Percentiles rank a stretch among this genome's conserved stretches.
Conservation (phyloP, 2,888 invertebrate species). For the Tenthredo livida region DNA sequence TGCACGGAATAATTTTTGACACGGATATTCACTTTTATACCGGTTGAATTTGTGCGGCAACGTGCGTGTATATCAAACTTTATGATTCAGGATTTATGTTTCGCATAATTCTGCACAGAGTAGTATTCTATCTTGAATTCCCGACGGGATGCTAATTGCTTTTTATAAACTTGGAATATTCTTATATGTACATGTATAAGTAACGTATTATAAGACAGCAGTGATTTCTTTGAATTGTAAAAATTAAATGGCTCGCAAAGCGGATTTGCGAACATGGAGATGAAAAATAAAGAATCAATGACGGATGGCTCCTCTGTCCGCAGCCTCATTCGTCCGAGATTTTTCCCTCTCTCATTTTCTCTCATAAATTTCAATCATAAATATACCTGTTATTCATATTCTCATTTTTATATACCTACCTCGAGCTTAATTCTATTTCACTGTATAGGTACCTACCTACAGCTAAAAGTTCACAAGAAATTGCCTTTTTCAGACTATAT, state of each 20-base stretch:
- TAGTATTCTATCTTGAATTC: not conserved
- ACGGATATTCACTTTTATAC: not conserved
- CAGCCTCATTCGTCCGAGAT: not conserved
- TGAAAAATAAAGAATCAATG: constrained; percentile 62
- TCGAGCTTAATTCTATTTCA: not conserved
- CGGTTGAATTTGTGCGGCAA: not conserved
- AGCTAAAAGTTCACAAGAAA: not conserved
- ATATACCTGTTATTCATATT: constrained; percentile 21
- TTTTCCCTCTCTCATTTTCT: constrained; percentile 22
- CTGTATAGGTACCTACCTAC: not conserved
- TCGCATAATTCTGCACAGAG: not conserved
- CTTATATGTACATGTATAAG: not conserved
- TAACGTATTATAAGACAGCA: not conserved
- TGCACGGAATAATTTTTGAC: not conserved
- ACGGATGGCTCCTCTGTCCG: constrained; percentile 53
- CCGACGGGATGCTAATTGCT: constrained; percentile 7
- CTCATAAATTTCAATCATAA: constrained; percentile 38
- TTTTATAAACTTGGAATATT: not conserved
- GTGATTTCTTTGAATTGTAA: constrained; percentile 41
- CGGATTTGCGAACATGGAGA: constrained; percentile 29
- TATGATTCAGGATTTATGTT: not conserved
- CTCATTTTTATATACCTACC: constrained; percentile 11
- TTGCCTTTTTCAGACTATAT: not conserved
- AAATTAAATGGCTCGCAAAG: constrained; percentile 43
- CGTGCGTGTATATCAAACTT: not conserved